phyloP scores from a whole-genome alignment of 2,113 vertebrate species.

The Circaetus gallicus region DNA sequence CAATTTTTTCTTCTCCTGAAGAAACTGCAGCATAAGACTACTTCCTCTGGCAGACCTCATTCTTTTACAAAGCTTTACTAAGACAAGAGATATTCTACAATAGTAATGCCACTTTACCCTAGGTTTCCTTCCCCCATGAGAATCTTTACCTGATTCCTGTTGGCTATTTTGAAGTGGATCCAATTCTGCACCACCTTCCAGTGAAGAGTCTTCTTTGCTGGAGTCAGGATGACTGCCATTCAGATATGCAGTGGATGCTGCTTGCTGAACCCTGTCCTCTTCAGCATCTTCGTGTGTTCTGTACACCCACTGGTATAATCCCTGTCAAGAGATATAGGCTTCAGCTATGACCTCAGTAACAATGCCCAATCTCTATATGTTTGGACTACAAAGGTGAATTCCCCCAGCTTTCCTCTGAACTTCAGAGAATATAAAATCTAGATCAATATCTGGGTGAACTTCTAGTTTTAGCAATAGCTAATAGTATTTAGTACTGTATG shows the following conservation, averaged over 20 bases:
- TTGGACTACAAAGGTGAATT: neutral
- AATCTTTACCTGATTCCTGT: constrained; percentile 62
- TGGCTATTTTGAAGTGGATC: constrained; percentile 36
- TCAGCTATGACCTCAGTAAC: neutral
- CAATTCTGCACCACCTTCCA: constrained; percentile 23
- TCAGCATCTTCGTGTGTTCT: constrained; percentile 90
- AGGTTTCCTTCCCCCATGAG: neutral
- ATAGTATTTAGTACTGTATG: neutral
- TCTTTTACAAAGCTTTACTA: neutral
- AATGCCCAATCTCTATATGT: neutral
- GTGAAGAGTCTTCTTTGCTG: neutral
- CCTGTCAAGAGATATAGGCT: constrained; percentile 43
- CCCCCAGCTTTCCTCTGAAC: neutral
- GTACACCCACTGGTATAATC: constrained; percentile 89
- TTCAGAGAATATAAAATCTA: neutral
- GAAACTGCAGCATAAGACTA: neutral
- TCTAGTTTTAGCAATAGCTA: neutral
- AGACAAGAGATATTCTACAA: neutral
- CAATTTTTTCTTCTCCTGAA: neutral
- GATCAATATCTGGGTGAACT: neutral
- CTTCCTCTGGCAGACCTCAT: neutral
- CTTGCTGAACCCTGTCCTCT: constrained; percentile 74
- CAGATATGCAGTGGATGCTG: constrained; percentile 42
- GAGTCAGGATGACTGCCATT: constrained; percentile 19
- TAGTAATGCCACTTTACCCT: neutral